Evolutionary conservation across 2,888 invertebrate species (phyloP), one percentile per base, ranked within the genome.

Genomic region (Macrophya alboannulata): DNA sequence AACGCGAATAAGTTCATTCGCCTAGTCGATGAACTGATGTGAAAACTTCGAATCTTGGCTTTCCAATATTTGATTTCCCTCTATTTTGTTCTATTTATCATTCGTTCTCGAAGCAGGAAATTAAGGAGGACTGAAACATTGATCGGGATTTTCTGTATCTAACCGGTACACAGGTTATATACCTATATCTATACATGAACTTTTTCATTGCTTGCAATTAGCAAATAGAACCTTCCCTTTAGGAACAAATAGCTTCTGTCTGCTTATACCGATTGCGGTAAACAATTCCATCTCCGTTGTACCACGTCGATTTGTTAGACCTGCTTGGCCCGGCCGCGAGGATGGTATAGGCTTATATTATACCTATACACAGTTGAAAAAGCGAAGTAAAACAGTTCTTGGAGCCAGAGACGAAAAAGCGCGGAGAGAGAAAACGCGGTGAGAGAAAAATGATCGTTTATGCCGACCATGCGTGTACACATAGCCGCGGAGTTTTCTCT

Each of bases 161-260:
- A 12, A 9, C 4, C 1, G 48, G 48, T 48, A 48, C 1, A 48
- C 12, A 48, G 12, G 48, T 1, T 48, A 4, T 12, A 48, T 48
- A 48, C 4, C 48, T 48, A 48, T 48, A 31, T n/a, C n/a, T n/a
- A 48, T 12, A 9, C 4, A 48, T 40, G 71, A 40, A 40, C 17
- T 71, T 71, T 71, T 40, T 71, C 17, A 71, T 71, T 40, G 71
- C 37, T 40, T 9, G 40, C 71, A 71, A 40, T 40, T 71, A 71
- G n/a, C 71, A 15, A 40, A 71, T 40, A 40, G 37, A 71, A 71
- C 17, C 40, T 40, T 31, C 31, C 68, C 25, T 68, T 25, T 5
- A 10, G 31, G 15, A 68, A 68, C 68, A 68, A 68, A 68, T 68
- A 37, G 31, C 71, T 40, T 71, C 71, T 21, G 40, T n/a, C 40